Conservation (phyloP, 2,888 invertebrate genomes). For the Leptura quadrifasciata region DNA sequence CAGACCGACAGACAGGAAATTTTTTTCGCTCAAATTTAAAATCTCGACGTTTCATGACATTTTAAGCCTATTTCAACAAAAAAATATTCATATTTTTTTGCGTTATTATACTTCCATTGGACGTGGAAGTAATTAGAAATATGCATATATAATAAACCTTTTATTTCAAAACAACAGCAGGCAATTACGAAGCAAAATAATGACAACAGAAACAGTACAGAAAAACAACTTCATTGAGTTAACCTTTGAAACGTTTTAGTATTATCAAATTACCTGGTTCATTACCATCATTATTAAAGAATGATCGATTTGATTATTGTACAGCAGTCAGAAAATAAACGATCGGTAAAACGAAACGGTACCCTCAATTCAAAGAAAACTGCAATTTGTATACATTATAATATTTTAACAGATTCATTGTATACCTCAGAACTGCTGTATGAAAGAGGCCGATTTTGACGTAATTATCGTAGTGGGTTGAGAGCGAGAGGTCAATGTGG, state of each 20-base stretch:
- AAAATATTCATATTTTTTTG: too few species aligned
- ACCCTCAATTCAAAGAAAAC: conserved; percentile 27
- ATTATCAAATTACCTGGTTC: conserved; percentile 17
- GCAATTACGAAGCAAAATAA: not conserved
- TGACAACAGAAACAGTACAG: not conserved
- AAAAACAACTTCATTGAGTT: not conserved
- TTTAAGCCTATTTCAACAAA: too few species aligned
- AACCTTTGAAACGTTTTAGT: not conserved
- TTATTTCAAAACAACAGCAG: not conserved
- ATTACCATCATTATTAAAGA: conserved; percentile 44
- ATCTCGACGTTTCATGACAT: too few species aligned
- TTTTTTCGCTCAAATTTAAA: too few species aligned
- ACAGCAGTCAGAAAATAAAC: conserved; percentile 18
- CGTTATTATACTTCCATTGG: too few species aligned
- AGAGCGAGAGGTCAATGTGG: conserved; percentile 62
- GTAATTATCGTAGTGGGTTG: conserved; percentile 62
- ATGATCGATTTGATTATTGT: conserved; percentile 26
- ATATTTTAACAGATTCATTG: conserved; percentile 38
- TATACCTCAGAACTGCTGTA: conserved; percentile 49
- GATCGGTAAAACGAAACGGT: conserved; percentile 26
- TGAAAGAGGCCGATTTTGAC: conserved; percentile 62
- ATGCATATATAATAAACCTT: too few species aligned
- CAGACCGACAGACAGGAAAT: too few species aligned
- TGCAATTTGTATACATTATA: conserved; percentile 40
- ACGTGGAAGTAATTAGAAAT: too few species aligned